Percentiles rank a stretch among this genome's conserved stretches.
Conservation (phyloP, 2,113 vertebrate species). For the Tiliqua scincoides region DNA sequence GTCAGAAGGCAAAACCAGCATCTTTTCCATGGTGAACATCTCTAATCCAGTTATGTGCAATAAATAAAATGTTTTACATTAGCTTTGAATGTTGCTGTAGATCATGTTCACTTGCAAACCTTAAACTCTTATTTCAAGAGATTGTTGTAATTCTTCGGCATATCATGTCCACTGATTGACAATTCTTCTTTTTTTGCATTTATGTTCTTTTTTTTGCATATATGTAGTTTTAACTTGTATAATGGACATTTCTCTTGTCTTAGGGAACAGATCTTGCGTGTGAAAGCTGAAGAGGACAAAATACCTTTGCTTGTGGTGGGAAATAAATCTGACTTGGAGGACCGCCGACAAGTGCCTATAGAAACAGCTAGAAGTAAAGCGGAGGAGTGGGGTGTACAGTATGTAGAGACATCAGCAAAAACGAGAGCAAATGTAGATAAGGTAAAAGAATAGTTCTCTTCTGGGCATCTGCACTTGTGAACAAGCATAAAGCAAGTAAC, state of each 20-base stretch:
- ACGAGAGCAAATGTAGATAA: constrained; percentile 97
- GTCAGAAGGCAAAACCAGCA: not conserved
- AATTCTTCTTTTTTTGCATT: not conserved
- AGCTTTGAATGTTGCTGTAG: too few species aligned
- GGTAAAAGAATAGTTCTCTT: constrained; percentile 69
- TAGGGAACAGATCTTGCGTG: constrained; percentile 96
- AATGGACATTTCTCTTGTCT: constrained; percentile 31
- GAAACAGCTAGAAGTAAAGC: constrained; percentile 87
- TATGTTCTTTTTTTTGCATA: not conserved
- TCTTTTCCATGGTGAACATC: not conserved
- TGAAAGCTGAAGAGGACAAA: constrained; percentile 93
- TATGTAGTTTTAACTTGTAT: not conserved
- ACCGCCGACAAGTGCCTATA: constrained; percentile 88
- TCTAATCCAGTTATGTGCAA: too few species aligned
- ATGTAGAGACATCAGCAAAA: constrained; percentile 97
- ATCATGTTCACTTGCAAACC: not conserved
- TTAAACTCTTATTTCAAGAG: not conserved
- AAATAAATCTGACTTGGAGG: constrained; percentile 96
- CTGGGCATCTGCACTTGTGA: not conserved
- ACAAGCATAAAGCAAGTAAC: not conserved
- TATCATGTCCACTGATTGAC: not conserved
- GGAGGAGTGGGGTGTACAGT: constrained; percentile 92
- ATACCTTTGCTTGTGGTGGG: constrained; percentile 94
- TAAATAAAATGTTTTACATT: too few species aligned
- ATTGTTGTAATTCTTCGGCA: not conserved